Evolutionary conservation across 2,888 invertebrate species (phyloP).

Genomic region (Rhagophthalmus giganteus): DNA sequence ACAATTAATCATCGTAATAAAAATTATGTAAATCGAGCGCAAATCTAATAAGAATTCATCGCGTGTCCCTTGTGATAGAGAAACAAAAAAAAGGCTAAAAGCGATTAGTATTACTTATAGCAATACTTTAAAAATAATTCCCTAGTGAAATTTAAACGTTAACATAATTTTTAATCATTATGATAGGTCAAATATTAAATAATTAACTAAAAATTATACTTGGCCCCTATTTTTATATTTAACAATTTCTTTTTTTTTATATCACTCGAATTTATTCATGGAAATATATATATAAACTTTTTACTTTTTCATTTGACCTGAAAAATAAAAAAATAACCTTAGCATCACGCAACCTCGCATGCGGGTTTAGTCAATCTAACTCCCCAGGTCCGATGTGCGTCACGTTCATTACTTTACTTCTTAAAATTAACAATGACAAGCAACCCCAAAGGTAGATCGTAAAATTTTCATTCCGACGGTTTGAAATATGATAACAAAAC

Average conservation of each 20-base stretch:
- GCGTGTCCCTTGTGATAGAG: neutral
- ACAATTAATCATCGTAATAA: too few relatives aligned
- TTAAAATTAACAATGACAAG: constrained; percentile 34
- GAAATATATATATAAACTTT: neutral
- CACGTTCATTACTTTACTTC: constrained; percentile 32
- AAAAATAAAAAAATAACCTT: constrained; percentile 13
- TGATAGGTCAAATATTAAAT: neutral
- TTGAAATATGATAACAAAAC: neutral
- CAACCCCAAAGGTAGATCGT: constrained; percentile 21
- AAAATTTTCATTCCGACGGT: constrained; percentile 24
- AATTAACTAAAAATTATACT: constrained; percentile 3
- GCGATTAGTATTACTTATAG: too few relatives aligned
- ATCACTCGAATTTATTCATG: neutral
- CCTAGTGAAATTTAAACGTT: too few relatives aligned
- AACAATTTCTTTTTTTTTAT: neutral
- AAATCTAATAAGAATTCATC: too few relatives aligned
- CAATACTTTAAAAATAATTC: too few relatives aligned
- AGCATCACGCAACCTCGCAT: constrained; percentile 30
- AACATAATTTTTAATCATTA: too few relatives aligned
- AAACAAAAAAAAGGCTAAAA: too few relatives aligned
- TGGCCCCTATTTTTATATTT: too few relatives aligned
- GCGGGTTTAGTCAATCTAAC: constrained; percentile 16
- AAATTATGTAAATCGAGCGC: too few relatives aligned
- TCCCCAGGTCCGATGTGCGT: constrained; percentile 27
- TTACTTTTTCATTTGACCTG: neutral